Base-by-base conservation (phyloP, 1,140 invertebrate species). In the Leguminivora glycinivorella region DNA sequence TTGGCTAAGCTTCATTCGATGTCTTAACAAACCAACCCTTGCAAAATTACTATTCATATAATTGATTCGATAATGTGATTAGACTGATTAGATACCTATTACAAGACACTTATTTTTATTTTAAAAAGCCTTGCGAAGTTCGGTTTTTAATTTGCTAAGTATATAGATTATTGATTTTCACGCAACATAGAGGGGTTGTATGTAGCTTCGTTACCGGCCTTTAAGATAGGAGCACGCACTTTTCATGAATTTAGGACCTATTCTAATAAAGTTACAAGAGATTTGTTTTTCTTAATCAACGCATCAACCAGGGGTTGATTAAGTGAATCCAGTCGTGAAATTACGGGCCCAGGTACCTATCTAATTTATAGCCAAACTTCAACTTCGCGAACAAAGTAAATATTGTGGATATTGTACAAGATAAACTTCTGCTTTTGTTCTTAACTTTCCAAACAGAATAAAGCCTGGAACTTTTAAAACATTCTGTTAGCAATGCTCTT, bases 301-400 rank as follows among this genome's bases (percentile, higher is more conserved):
- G 7, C 47, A 52, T 52, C 47, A 52, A 52, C 14, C 19, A n/a
- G 25, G 24, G 5, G 14, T 63, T 63, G 58, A 63, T 63, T 63
- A 29, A 58, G 25, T 26, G 56, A n/a, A 58, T 58, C 56, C 56
- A 58, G 56, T 52, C 19, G 47, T 52, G 47, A 52, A 52, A 52
- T 52, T 52, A 52, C 43, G n/a, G 25, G 26, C 29, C 26, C 25
- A 34, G n/a, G 25, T 17, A 24, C 12, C 56, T 56, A 24, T 24
- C 56, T 56, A 63, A 63, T 63, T 63, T 63, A 63, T 63, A 63
- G 26, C 25, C 58, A 63, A 63, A 63, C 56, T 58, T 58, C 58
- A 17, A 29, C n/a, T 52, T 52, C 10, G 29, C 5, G 26, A 63
- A 63, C 58, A 63, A 29, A 63, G 58, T 63, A 34, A 17, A 63